These are phyloP conservation scores for Helicoverpa armigera DNA, from an alignment of 1,140 invertebrate genomes.

Conservation along the genomic window DNA sequence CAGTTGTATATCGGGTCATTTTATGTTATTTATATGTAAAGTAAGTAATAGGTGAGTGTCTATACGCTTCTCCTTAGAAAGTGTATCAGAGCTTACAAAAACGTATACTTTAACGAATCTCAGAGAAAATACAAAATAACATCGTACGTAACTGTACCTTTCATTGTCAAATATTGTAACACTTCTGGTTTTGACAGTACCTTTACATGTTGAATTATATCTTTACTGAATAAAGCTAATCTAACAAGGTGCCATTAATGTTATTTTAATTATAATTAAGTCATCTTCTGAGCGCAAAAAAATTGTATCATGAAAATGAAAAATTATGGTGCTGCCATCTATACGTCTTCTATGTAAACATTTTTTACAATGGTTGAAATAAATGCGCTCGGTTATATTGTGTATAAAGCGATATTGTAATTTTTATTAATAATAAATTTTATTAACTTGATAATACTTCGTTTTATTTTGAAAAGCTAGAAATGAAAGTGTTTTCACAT, in stretches of 20 bases:
- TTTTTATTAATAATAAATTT: constrained; percentile 63
- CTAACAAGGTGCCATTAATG: constrained; percentile 74
- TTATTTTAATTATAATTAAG: constrained; percentile 51
- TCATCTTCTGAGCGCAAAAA: constrained; percentile 6
- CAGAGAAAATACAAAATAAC: constrained; percentile 1
- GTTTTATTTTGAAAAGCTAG: constrained; percentile 29
- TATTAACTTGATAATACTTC: constrained; percentile 59
- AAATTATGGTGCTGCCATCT: background rate
- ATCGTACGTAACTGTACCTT: background rate
- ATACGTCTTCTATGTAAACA: no score
- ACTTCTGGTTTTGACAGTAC: no score
- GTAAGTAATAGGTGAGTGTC: constrained; percentile 13
- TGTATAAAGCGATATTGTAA: constrained; percentile 54
- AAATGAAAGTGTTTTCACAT: no score
- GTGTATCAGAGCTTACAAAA: constrained; percentile 21
- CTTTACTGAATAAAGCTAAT: constrained; percentile 52
- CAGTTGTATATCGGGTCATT: constrained; percentile 21
- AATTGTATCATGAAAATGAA: background rate
- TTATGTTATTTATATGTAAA: constrained; percentile 28
- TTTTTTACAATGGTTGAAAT: background rate
- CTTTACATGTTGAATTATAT: constrained; percentile 11
- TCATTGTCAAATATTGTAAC: no score
- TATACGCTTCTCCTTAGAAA: constrained; percentile 34
- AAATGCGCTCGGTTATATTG: constrained; percentile 11
- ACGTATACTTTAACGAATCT: constrained; percentile 34